These are phyloP conservation scores for Sceloporus undulatus DNA, from an alignment of 2,113 vertebrate genomes.

Conservation along the genomic window DNA sequence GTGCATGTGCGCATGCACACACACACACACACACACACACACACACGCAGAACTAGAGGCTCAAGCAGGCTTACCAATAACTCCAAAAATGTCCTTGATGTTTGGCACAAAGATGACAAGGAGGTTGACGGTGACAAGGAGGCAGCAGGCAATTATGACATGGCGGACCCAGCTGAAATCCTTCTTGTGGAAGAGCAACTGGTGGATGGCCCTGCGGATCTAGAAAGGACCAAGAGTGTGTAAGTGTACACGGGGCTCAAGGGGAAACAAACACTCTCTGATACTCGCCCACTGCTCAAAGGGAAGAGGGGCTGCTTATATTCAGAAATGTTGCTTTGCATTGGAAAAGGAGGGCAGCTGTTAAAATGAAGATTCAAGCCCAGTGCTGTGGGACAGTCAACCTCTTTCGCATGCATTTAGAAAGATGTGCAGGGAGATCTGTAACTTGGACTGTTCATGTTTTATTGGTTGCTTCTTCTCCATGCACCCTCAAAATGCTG, in stretches of 20 bases:
- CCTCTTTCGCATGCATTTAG: not conserved
- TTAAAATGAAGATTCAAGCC: not conserved
- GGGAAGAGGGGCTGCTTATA: not conserved
- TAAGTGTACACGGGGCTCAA: not conserved
- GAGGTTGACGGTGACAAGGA: constrained; percentile 92
- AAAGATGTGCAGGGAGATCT: not conserved
- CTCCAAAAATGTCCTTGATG: constrained; percentile 95
- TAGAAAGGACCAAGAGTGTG: not conserved
- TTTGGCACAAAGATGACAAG: constrained; percentile 97
- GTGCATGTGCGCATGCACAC: too few relatives aligned
- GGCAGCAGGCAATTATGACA: constrained; percentile 81
- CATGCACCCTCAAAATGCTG: not conserved
- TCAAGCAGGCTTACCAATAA: constrained; percentile 87
- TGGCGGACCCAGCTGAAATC: constrained; percentile 95
- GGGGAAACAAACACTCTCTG: not conserved
- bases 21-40: too few relatives aligned
- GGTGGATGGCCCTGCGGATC: constrained; percentile 90
- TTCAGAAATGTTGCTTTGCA: not conserved
- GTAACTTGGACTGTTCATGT: not conserved
- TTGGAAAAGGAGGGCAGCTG: not conserved
- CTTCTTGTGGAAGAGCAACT: constrained; percentile 91
- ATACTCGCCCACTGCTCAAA: not conserved
- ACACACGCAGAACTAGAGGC: not conserved
- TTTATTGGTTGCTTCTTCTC: not conserved
- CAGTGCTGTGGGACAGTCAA: not conserved